Evolutionary conservation across 2,797 vertebrate species (phyloP), one percentile per base, ranked within the genome.

Genomic region (Pseudotriccus pelzelni): DNA sequence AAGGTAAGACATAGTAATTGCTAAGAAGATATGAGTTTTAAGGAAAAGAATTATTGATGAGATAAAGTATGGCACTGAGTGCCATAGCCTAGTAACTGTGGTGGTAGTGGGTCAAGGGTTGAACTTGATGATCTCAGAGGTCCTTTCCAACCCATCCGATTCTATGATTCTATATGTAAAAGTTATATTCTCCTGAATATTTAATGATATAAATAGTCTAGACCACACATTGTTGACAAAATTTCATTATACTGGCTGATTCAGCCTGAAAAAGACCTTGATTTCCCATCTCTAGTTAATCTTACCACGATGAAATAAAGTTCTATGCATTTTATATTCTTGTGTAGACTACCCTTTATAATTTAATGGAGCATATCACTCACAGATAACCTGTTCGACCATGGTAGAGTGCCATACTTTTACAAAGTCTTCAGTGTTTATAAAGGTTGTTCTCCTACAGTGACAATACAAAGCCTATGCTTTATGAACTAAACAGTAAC

Each of bases 11-110:
- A 50, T 32, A 92, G 49, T 82, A 93, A 94, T 88, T 96, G 73
- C 73, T 96, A 93, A 93, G 62, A 94, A 82, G 66, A 90, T 62
- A 66, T 58, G 70, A 94, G n/a, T 87, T 4, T 47, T 56, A 23
- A 79, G 80, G 63, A 92, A 93, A 97, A 94, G 62, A 93, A 91
- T 80, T 94, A 78, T 59, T 89, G 75, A 94, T 95, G 84, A 84
- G 39, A 78, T 81, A 90, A 96, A 94, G 67, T 94, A 79, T 89
- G 30, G 46, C 21, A 46, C 46, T 46, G 23, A 46, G 46, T 46
- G 46, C 12, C 46, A 46, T 46, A 46, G 46, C 13, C 46, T 23
- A 46, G 46, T 46, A 23, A 46, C 46, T 46, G 22, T 46, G 46
- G 12, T 46, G 46, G 22, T 46, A 46, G 46, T 46, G 46, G 22